These are phyloP conservation scores for Allacma fusca DNA, from an alignment of 2,888 invertebrate species.

Conservation along the genomic window DNA sequence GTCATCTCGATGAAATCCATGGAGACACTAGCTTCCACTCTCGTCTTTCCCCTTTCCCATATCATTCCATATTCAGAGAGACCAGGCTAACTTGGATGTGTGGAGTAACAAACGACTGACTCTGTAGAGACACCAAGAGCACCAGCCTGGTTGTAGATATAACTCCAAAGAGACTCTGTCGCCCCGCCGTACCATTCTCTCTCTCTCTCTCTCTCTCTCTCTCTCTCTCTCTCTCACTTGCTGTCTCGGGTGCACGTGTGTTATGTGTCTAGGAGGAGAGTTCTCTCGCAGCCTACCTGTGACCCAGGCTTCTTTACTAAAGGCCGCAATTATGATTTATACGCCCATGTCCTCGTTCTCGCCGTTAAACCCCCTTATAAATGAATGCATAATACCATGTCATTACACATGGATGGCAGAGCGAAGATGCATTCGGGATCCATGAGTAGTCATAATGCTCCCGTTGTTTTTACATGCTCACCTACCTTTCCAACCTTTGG, in stretches of 20 bases:
- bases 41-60: constrained; percentile 44
- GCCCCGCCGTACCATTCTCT: constrained; percentile 31
- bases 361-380: constrained; percentile 21
- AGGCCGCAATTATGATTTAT: constrained; percentile 42
- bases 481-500: neutral
- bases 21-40: constrained; percentile 41
- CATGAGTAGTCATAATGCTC: neutral
- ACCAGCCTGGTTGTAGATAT: constrained; percentile 27
- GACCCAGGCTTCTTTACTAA: constrained; percentile 29
- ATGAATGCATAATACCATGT: constrained; percentile 23
- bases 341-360: constrained; percentile 31
- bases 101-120: constrained; percentile 36
- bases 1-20: constrained; percentile 48
- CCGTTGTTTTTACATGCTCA: neutral
- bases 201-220: constrained; percentile 13
- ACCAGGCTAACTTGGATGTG: constrained; percentile 32
- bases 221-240: constrained; percentile 15
- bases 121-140: constrained; percentile 35
- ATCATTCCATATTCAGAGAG: constrained; percentile 47
- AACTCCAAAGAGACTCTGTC: constrained; percentile 40
- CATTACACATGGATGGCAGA: constrained; percentile 20
- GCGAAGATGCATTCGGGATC: constrained; percentile 2
- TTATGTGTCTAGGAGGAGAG: neutral
- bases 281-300: constrained; percentile 34
- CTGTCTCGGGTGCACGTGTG: constrained; percentile 18